Conservation (phyloP, 1,140 invertebrate genomes). For the Drosophila ercepeae region DNA sequence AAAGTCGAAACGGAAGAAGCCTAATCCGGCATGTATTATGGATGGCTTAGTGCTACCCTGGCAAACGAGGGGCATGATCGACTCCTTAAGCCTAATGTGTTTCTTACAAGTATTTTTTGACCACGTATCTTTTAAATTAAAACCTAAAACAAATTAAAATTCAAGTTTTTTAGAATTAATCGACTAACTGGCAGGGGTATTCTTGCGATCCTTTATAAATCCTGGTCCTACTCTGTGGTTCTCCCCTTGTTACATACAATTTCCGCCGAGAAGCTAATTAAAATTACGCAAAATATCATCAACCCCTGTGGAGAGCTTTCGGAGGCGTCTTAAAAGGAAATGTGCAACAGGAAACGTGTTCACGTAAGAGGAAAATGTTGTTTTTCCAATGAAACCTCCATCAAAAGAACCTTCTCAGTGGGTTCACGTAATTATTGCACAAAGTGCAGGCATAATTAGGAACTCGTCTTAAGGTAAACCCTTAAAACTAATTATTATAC, state of each 20-base stretch:
- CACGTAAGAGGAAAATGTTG: conserved; percentile 52
- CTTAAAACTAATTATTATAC: too few species aligned
- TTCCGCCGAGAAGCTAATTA: conserved; percentile 70
- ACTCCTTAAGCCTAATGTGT: background rate
- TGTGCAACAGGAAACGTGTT: conserved; percentile 61
- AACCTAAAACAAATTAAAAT: background rate
- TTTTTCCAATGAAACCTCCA: conserved; percentile 2
- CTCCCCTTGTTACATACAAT: conserved; percentile 46
- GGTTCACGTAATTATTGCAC: conserved; percentile 20
- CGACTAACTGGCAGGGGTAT: conserved; percentile 4
- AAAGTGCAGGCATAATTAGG: conserved; percentile 1
- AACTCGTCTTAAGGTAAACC: background rate
- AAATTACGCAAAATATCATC: conserved; percentile 68
- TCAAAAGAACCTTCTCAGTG: background rate
- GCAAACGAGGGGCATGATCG: background rate
- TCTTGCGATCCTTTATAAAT: background rate
- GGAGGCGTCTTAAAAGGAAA: conserved; percentile 22
- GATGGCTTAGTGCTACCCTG: conserved; percentile 12
- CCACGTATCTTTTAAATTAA: too few species aligned
- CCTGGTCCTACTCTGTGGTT: background rate
- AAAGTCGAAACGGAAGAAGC: conserved; percentile 34
- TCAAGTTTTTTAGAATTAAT: background rate
- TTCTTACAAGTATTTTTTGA: too few species aligned
- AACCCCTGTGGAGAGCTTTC: conserved; percentile 4
- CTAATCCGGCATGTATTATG: conserved; percentile 34